Percentiles rank a stretch among this genome's conserved stretches.
Evolutionary conservation across 2,888 invertebrate species (phyloP).

Genomic region (Dusona sp.): DNA sequence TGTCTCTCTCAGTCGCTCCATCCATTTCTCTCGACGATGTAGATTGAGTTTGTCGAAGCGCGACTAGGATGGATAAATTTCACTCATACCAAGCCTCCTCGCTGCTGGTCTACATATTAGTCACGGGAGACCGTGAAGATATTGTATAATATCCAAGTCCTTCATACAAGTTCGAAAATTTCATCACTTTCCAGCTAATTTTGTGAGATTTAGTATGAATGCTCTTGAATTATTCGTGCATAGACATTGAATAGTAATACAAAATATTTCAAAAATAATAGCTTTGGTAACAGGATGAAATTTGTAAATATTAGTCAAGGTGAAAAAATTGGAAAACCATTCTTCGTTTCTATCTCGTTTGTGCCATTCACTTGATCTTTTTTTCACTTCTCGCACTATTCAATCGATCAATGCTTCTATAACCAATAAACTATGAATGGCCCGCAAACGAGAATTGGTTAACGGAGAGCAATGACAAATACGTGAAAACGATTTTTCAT

Average conservation of each 20-base stretch:
- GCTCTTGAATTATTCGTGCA: not conserved
- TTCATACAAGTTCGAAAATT: conserved; percentile 17
- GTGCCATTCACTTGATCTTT: conserved; percentile 27
- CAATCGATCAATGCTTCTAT: conserved; percentile 38
- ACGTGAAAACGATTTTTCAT: conserved; percentile 66
- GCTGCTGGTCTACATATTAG: conserved; percentile 27
- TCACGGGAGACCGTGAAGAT: conserved; percentile 35
- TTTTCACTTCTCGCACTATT: conserved; percentile 26
- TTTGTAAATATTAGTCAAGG: not conserved
- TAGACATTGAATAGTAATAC: not conserved
- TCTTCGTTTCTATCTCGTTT: not conserved
- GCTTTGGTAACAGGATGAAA: not conserved
- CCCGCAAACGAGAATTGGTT: conserved; percentile 55
- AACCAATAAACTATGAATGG: conserved; percentile 44
- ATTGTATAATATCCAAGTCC: conserved; percentile 21
- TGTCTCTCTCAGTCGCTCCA: conserved; percentile 3
- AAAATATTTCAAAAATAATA: not conserved
- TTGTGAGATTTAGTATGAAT: not conserved
- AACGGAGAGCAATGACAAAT: conserved; percentile 65
- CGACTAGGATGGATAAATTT: conserved; percentile 44
- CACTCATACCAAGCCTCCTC: conserved; percentile 20
- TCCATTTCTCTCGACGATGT: conserved; percentile 10
- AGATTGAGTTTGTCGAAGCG: conserved; percentile 55
- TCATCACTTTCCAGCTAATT: conserved; percentile 29
- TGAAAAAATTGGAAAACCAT: not conserved